Conservation (phyloP, 1,140 invertebrate species). For the Pristionchus pacificus region DNA sequence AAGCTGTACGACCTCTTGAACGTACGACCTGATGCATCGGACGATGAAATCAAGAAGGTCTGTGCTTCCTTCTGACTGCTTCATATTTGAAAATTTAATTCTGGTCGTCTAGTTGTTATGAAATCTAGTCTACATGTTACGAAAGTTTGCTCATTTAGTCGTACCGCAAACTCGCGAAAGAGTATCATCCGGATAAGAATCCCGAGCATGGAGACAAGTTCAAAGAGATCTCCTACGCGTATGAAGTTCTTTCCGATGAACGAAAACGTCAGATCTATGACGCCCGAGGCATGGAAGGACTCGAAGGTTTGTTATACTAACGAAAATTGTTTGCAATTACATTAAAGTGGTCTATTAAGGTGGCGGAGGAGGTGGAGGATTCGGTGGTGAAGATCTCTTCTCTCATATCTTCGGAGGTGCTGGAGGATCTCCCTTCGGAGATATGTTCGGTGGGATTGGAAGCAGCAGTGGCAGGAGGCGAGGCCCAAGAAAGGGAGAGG, state of each 20-base stretch:
- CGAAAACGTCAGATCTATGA: conserved; percentile 69
- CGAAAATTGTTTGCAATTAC: neutral
- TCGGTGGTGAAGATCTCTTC: conserved; percentile 38
- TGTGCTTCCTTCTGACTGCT: too few relatives aligned
- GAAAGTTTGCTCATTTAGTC: conserved; percentile 62
- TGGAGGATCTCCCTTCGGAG: conserved; percentile 31
- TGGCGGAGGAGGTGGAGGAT: conserved; percentile 34
- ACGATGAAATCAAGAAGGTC: conserved; percentile 83
- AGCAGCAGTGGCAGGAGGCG: conserved; percentile 19
- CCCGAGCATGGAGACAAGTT: conserved; percentile 74
- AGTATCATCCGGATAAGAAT: conserved; percentile 83
- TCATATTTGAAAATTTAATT: neutral
- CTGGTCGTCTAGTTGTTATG: neutral
- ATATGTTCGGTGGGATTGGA: conserved; percentile 33
- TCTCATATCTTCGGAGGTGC: conserved; percentile 44
- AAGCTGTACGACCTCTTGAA: conserved; percentile 78
- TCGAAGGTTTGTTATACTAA: conserved; percentile 63
- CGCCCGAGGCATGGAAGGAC: conserved; percentile 72
- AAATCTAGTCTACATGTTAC: neutral
- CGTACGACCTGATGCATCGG: conserved; percentile 71
- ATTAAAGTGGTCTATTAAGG: neutral
- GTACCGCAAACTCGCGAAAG: conserved; percentile 78
- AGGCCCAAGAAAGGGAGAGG: too few relatives aligned
- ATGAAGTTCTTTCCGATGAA: conserved; percentile 73
- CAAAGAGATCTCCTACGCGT: conserved; percentile 82